These are phyloP conservation scores for Knipowitschia caucasica DNA, from an alignment of 2,797 vertebrate genomes.

Conservation along the genomic window DNA sequence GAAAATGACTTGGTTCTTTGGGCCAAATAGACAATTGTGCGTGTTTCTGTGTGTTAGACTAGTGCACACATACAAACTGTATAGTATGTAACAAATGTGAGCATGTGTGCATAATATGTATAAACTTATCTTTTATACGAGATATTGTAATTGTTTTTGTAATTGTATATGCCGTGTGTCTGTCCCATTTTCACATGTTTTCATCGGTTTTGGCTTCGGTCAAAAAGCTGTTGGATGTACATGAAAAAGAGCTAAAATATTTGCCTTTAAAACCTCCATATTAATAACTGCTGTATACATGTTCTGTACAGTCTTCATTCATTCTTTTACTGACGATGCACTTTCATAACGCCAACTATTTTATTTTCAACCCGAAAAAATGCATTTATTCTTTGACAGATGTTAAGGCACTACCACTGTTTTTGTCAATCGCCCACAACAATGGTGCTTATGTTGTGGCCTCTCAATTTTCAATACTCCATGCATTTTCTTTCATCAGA, in stretches of 20 bases:
- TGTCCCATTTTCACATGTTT: conserved; percentile 54
- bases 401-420: conserved; percentile 54
- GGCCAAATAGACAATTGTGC: conserved; percentile 69
- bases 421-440: conserved; percentile 34
- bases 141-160: conserved; percentile 80
- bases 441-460: conserved; percentile 61
- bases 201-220: conserved; percentile 34
- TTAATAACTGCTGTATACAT: conserved; percentile 61
- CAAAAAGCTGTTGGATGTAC: conserved; percentile 49
- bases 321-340: conserved; percentile 54
- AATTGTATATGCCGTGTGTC: conserved; percentile 72
- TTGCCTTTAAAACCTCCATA: conserved; percentile 49
- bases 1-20: conserved; percentile 56
- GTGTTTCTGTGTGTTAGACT: conserved; percentile 69
- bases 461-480: conserved; percentile 64
- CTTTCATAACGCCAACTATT: conserved; percentile 53
- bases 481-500: conserved; percentile 53
- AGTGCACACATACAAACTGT: conserved; percentile 75
- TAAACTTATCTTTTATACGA: conserved; percentile 80
- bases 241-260: conserved; percentile 22
- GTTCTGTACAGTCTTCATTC: conserved; percentile 46
- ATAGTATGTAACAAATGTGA: conserved; percentile 75
- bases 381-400: conserved; percentile 32
- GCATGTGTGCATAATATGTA: conserved; percentile 77
- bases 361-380: conserved; percentile 41